Base-by-base conservation (phyloP, 2,888 invertebrate species). In the Drosophila formosana region DNA sequence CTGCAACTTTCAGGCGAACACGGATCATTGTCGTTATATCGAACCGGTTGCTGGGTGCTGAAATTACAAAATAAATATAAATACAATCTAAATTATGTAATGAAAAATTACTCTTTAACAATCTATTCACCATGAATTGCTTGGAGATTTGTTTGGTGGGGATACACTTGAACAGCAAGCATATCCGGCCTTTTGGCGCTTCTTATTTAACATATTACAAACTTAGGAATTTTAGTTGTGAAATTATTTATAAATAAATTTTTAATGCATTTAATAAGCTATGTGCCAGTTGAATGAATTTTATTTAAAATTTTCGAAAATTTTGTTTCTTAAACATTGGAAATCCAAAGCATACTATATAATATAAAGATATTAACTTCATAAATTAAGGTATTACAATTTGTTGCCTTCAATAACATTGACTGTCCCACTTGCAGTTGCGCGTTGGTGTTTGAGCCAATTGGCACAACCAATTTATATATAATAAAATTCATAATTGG, bases 1-100 rank as follows among this genome's bases (percentile, higher is more conserved):
- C 72, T 62, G 13, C 88, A 88, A 9, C 70, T 67, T 28, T 78
- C 75, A 1, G 68, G 74, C 2, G 74, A 76, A 39, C 89, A 89
- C 0, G 83, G 80, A 67, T 79, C 66, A 7, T 65, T 26, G 8
- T 56, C 69, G 45, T 62, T 52, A 6, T 68, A 37, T 4, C 64
- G 43, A 0, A 66, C 50, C 13, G 73, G 23, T 2, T 30, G 64
- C 0, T 62, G 64, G 25, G 34, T 46, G 7, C 71, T 71, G 3
- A 0, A 30, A 34, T 46, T 3, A 1, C 0, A 47, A 7, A 49
- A 28, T 9, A 26, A 6, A 41, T n/a, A 0, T 0, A 18, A 9
- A 39, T 6, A 18, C 0, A 37, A 37, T 3, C 26, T 4, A 51
- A 39, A 4, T 34, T 5, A 25, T 8, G 3, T 18, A 18, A 0